These are phyloP conservation scores for Marmota monax DNA, from an alignment of 2,113 vertebrate genomes.

Conservation along the genomic window DNA sequence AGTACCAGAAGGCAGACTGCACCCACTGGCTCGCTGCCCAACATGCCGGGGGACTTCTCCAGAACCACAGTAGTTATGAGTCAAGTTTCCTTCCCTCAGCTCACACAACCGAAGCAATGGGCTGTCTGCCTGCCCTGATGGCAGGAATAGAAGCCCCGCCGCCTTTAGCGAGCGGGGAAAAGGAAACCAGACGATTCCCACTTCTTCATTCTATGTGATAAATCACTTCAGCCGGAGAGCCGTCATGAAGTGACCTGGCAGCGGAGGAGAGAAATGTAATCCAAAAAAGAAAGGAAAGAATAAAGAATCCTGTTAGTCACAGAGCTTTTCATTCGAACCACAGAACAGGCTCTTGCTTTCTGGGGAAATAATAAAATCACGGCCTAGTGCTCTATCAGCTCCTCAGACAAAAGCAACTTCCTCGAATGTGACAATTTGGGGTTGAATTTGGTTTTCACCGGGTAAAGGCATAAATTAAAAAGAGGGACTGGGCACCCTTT, in stretches of 20 bases:
- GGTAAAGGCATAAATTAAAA: conserved; percentile 54
- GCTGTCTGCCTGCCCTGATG: background rate
- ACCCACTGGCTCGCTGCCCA: conserved; percentile 8
- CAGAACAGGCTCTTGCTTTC: conserved; percentile 48
- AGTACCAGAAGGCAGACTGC: conserved; percentile 32
- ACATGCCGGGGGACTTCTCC: background rate
- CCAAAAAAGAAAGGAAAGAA: conserved; percentile 29
- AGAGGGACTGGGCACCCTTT: background rate
- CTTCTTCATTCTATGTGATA: background rate
- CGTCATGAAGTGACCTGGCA: conserved; percentile 29
- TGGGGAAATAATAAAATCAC: conserved; percentile 50
- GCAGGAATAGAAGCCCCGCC: background rate
- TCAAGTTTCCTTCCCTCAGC: background rate
- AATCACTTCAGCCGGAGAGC: conserved; percentile 25
- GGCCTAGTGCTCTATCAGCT: background rate
- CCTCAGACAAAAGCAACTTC: conserved; percentile 69
- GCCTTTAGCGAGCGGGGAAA: background rate
- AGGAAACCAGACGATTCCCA: conserved; percentile 38
- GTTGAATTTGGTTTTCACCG: conserved; percentile 50
- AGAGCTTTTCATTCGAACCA: conserved; percentile 70
- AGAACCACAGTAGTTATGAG: background rate
- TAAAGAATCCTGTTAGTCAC: conserved; percentile 80
- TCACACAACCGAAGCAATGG: background rate
- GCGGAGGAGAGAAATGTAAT: conserved; percentile 56
- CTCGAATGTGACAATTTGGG: background rate